Evolutionary conservation across 1,140 invertebrate species (phyloP).

Genomic region (Acromyrmex charruanus): DNA sequence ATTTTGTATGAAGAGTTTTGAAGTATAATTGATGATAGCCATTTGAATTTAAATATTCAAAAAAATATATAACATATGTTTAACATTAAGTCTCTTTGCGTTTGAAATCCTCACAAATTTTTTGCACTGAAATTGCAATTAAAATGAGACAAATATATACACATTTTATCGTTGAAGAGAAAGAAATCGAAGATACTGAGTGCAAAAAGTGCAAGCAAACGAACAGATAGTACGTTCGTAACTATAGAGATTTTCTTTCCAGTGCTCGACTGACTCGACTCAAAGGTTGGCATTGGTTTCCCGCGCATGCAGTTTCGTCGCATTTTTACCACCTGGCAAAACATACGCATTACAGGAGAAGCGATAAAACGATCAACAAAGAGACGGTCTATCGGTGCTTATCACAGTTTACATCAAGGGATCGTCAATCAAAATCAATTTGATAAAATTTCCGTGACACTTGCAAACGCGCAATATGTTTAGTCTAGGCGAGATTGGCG

Average conservation of each 20-base stretch:
- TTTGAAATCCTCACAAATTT: too few relatives aligned
- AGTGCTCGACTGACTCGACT: not conserved
- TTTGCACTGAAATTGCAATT: too few relatives aligned
- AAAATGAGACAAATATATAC: too few relatives aligned
- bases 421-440: not conserved
- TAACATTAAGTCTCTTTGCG: too few relatives aligned
- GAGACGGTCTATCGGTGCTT: not conserved
- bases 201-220: too few relatives aligned
- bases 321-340: not conserved
- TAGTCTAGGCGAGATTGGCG: constrained; percentile 79
- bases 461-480: constrained; percentile 74
- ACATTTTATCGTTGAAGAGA: too few relatives aligned
- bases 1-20: too few relatives aligned
- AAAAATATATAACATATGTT: too few relatives aligned
- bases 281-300: constrained; percentile 56
- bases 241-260: constrained; percentile 17
- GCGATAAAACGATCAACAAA: constrained; percentile 1
- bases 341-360: not conserved
- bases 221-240: not conserved
- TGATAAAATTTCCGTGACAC: not conserved
- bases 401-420: not conserved
- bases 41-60: too few relatives aligned
- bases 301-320: constrained; percentile 38
- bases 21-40: too few relatives aligned
- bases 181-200: too few relatives aligned